phyloP scores from a whole-genome alignment of 2,797 vertebrate species.

The Podargus strigoides region DNA sequence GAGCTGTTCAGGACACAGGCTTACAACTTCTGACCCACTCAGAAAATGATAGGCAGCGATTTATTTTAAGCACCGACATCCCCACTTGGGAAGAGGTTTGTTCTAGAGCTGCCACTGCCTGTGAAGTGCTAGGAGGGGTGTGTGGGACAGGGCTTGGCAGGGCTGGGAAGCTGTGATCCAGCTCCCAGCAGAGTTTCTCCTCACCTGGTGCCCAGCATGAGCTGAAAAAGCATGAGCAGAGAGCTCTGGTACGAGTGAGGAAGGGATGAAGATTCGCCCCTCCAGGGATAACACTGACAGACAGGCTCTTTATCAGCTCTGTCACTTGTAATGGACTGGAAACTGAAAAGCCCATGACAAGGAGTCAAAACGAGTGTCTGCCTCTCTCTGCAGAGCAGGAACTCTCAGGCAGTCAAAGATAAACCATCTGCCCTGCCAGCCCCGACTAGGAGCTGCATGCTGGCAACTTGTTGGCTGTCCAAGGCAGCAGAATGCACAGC shows the following conservation, averaged over 20 bases:
- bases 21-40: background rate
- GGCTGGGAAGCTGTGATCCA: background rate
- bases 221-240: background rate
- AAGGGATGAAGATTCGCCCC: background rate
- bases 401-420: conserved; percentile 7
- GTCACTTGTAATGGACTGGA: conserved; percentile 86
- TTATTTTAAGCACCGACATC: background rate
- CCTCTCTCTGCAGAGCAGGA: conserved; percentile 59
- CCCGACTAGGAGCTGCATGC: conserved; percentile 24
- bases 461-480: conserved; percentile 35
- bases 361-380: conserved; percentile 64
- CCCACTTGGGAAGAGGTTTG: background rate
- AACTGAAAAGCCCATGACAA: conserved; percentile 77
- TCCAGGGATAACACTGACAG: conserved; percentile 52
- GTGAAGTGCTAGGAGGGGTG: background rate
- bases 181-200: background rate
- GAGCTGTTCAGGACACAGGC: background rate
- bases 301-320: conserved; percentile 72
- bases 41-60: background rate
- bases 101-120: background rate
- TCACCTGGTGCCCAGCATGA: background rate
- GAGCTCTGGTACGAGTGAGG: background rate
- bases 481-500: background rate
- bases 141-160: background rate
- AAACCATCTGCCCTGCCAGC: conserved; percentile 37